A percentile compares a stretch with the other conserved stretches of the same genome.
Conservation (phyloP, 2,888 invertebrate species). For the Agriopis marginaria region DNA sequence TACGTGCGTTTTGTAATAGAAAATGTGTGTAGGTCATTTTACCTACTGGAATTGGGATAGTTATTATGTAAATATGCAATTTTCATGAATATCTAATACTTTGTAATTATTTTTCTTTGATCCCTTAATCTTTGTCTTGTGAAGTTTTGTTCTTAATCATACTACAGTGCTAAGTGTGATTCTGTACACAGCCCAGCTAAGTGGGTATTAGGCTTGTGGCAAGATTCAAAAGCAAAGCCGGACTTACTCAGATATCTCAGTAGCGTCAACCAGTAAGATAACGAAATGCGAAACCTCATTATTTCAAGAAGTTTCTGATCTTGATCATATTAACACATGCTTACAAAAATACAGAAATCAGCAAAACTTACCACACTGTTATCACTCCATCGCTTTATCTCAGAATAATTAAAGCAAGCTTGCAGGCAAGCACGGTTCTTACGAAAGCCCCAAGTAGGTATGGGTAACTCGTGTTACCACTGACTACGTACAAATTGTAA, state of each 20-base stretch:
- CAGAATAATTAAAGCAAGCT: slow-evolving; percentile 26
- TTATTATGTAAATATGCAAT: too few relatives aligned
- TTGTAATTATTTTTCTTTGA: too few relatives aligned
- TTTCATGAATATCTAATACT: too few relatives aligned
- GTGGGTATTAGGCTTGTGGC: too few relatives aligned
- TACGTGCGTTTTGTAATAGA: not conserved
- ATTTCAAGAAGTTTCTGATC: not conserved
- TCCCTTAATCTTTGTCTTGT: too few relatives aligned
- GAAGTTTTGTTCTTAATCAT: too few relatives aligned
- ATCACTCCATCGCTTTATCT: slow-evolving; percentile 24
- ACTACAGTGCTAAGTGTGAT: too few relatives aligned
- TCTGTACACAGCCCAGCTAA: too few relatives aligned
- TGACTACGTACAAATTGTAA: slow-evolving; percentile 27
- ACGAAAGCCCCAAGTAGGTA: slow-evolving; percentile 17
- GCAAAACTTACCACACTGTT: slow-evolving; percentile 20
- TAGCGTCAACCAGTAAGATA: too few relatives aligned
- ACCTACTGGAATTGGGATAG: too few relatives aligned
- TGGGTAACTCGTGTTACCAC: slow-evolving; percentile 8
- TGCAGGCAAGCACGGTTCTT: slow-evolving; percentile 12
- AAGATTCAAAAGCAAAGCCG: too few relatives aligned
- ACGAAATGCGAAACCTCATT: not conserved
- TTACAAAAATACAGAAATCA: slow-evolving; percentile 10
- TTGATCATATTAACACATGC: not conserved
- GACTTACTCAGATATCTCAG: too few relatives aligned
- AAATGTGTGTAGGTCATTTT: not conserved